Evolutionary conservation across 1,140 invertebrate genomes (phyloP), one percentile per base, ranked within the genome.

Genomic region (Oncopodura yosiiana): DNA sequence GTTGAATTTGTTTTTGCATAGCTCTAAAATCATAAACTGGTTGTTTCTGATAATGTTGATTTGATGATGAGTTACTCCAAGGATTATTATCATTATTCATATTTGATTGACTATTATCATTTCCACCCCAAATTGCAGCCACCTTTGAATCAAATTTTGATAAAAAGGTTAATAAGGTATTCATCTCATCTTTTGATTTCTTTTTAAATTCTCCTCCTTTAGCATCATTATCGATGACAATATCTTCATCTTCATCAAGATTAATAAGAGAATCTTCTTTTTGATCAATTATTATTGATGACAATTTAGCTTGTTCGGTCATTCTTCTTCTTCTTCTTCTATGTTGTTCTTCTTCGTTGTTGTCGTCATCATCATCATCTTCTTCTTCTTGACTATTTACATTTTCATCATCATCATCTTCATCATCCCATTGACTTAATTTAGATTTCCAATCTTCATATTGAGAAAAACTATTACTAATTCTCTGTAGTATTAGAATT

Each of bases 101-200:
- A 11, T 45, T 26, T 18, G 43, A 11, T 34, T 38, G n/a, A n/a
- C 21, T 11, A 12, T 36, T 19, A 14, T 27, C 45, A 24, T 48
- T 45, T 24, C 34, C 21, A 23, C 54, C 59, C 62, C 62, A 64
- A 52, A 64, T 64, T 0, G 62, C 62, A 21, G 58, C 62, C 24
- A 64, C 62, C 21, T 52, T 52, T 11, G 37, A 43, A 45, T 64
- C 62, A 36, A 64, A 64, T 27, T 64, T 64, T 19, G 58, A 58
- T 19, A 64, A 36, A 36, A 64, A 64, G 1, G 54, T 60, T 12
- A 57, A 50, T 21, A 63, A 27, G 2, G 61, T 57, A n/a, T 57
- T 55, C 53, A 60, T 46, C 30, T 63, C 61, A 18, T 56, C 53
- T 45, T 59, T 49, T 6, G 19, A 21, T 5, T 23, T 11, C 26